Base-by-base conservation (phyloP, 2,888 invertebrate genomes). In the Chalcis sispes region DNA sequence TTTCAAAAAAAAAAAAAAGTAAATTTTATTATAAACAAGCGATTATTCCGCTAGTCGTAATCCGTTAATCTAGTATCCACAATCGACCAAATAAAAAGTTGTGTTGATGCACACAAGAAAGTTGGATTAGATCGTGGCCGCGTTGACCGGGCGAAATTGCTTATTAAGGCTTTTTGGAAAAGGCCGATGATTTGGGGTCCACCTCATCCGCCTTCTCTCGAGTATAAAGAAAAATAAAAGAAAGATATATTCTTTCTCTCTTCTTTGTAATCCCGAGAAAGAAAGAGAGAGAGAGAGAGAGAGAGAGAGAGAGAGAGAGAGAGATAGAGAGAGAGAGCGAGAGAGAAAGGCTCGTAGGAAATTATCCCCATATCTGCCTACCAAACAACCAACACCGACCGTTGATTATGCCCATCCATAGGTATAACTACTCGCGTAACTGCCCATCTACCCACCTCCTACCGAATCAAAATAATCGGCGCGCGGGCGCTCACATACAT, bases 111-210 rank as follows among this genome's bases (percentile, higher is more conserved):
- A n/a, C n/a, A n/a, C n/a, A 36, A 10, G 36, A 36, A 36, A 10
- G 10, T 10, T 36, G 36, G 10, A 36, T 36, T 10, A 36, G 10
- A 10, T 36, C 4, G 10, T 7, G 10, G 4, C 36, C 4, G 36
- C 36, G 4, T 36, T 36, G 10, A 10, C 10, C 36, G 5, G 5
- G 5, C 10, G 36, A 36, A 36, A 36, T 87, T 87, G 87, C 87
- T 87, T 87, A 87, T 87, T 87, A 87, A 86, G 84, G 77, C 80
- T 81, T 86, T 88, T 86, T 85, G 85, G 86, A 86, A 87, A 87
- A 86, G 54, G 64, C 85, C 85, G 56, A 54, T 86, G 85, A 87
- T 87, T 87, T 85, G 84, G 84, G 83, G 81, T 25, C 50, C 42
- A 10, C 2, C 56, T 2, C 0, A 7, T 36, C 36, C 36, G 10